Evolutionary conservation across 2,113 vertebrate genomes (phyloP), one percentile per base, ranked within the genome.

Genomic region (Columba livia): DNA sequence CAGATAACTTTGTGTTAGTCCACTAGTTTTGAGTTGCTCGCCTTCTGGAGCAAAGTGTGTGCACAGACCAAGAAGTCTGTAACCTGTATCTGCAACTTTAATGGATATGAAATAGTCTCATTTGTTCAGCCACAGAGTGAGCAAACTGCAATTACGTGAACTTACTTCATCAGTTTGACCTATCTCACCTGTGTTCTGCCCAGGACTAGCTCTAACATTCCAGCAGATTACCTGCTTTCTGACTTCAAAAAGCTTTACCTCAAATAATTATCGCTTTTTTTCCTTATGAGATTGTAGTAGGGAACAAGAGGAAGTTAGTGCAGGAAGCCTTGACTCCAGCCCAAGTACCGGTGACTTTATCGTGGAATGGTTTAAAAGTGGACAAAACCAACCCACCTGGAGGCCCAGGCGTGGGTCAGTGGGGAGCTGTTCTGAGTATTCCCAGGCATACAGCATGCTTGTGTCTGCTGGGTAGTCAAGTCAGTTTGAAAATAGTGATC

Each of bases 181-280:
- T 40, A 72, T 66, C 54, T 82, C 1, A 0, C 56, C 84, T 40
- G 4, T 3, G 0, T 88, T 83, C 84, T 92, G 80, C 67, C 88
- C 73, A 82, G 85, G 69, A 57, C 80, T 82, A 87, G 40, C 26
- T 79, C 23, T 93, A 54, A 85, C 95, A 95, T 85, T 96, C 77
- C 89, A 95, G n/a, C 28, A 90, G 57, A 44, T 85, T 17, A 90
- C 54, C 19, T 91, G 82, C 67, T 88, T 85, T 94, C 82, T 91
- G 62, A 82, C 32, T 75, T 77, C 19, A 84, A 66, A 81, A 77
- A 79, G 40, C 48, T 88, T 96, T 89, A 66, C 71, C 79, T 94
- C 61, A 79, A 77, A 94, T 6, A 89, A 77, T 51, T 84, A 60
- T 0, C 77, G 31, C 4, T 50, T 28, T 53, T 53, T 12, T 23